These are phyloP conservation scores for Papilio xuthus DNA, from an alignment of 1,140 invertebrate species.

Conservation along the genomic window DNA sequence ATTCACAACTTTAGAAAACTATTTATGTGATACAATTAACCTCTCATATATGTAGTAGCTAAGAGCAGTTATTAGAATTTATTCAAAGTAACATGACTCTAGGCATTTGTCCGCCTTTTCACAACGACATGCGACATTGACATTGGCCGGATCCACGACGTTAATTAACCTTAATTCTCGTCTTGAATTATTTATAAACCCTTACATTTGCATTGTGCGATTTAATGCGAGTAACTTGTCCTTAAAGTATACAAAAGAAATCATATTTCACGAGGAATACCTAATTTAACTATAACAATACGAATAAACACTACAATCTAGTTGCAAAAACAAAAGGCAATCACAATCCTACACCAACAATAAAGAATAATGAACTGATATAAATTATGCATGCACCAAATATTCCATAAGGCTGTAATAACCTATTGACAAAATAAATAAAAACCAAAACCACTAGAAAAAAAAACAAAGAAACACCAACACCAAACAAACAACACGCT, in stretches of 20 bases:
- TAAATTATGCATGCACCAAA: constrained; percentile 26
- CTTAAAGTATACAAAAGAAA: constrained; percentile 27
- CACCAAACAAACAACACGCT: constrained; percentile 47
- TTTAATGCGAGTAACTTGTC: constrained; percentile 37
- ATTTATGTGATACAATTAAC: neutral
- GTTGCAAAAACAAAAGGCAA: constrained; percentile 23
- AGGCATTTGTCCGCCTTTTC: constrained; percentile 43
- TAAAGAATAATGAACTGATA: constrained; percentile 17
- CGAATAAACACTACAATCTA: constrained; percentile 23
- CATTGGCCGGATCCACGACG: constrained; percentile 48
- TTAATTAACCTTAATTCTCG: constrained; percentile 53
- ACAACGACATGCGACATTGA: constrained; percentile 45
- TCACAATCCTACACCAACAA: constrained; percentile 17
- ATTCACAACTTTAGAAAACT: neutral
- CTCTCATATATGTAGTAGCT: constrained; percentile 36
- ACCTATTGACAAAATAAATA: constrained; percentile 38
- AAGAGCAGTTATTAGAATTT: constrained; percentile 52
- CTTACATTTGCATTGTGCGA: constrained; percentile 19
- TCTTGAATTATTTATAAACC: constrained; percentile 50
- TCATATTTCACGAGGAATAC: neutral
- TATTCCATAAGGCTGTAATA: constrained; percentile 14
- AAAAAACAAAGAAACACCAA: constrained; percentile 48
- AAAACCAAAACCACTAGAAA: constrained; percentile 45
- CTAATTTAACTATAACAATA: constrained; percentile 16
- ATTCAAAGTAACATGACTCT: constrained; percentile 50